Evolutionary conservation across 2,113 vertebrate genomes (phyloP), one percentile per base, ranked within the genome.

Genomic region (Turnix velox): DNA sequence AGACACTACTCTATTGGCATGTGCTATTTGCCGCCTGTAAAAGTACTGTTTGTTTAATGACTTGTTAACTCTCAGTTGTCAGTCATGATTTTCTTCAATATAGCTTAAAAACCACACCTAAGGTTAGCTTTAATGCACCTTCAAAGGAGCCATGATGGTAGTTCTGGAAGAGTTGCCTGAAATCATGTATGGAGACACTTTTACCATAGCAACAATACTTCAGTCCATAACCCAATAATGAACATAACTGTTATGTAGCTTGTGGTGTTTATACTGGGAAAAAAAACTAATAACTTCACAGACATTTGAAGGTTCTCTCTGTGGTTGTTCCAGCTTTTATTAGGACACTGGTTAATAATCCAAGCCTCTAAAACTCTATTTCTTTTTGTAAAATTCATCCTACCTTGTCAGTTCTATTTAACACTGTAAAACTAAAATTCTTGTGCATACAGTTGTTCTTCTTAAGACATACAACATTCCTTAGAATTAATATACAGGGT

Each of bases 391-490:
- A 54, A 91, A 54, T 71, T 89, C 14, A 80, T 65, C 63, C 89
- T 95, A 93, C 31, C 33, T 94, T 92, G 74, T 93, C 89, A 95
- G 65, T 78, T 91, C 67, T 95, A 71, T 86, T 93, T 95, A 88
- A 61, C 75, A 84, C 65, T 78, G 81, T 77, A 91, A 96, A 92
- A 87, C 71, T 95, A 82, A 92, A 61, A 92, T 95, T 96, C 88
- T 86, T 95, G 57, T 89, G 65, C 43, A 88, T 59, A 81, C 46
- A 94, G 82, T 42, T 95, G 45, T 69, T 95, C 72, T 87, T 46
- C 83, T 40, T 22, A 85, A 93, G 79, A 94, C 71, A 81, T 95
- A 51, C 58, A 92, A 37, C 39, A 48, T 93, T 90, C 79, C 80
- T 37, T 81, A 83, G 18, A 30, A 82, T 77, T 91, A 90, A 92